Base-by-base conservation (phyloP, 2,888 invertebrate species). In the Phanerotoma sp. region DNA sequence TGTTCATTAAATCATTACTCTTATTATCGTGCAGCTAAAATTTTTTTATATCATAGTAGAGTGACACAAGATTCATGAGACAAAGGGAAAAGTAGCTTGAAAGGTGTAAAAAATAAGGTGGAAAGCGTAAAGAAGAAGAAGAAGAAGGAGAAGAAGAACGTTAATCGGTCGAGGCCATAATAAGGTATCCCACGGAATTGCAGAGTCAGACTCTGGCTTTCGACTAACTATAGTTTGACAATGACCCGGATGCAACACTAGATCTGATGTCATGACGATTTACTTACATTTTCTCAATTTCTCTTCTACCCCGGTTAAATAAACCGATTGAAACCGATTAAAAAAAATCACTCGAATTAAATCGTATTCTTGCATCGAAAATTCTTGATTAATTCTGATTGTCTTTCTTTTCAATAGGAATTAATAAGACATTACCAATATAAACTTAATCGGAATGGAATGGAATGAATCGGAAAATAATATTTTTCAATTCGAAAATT, bases 151-250 rank as follows among this genome's bases (percentile, higher is more conserved):
- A 45, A 40, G 54, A 62, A 60, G 51, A 59, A 58, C 56, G 57
- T 66, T 67, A 66, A 66, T 64, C 65, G 66, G 65, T 63, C 68
- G 65, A 68, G 69, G 71, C 61, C 63, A 61, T 62, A 64, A 62
- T 64, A 64, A 68, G 61, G 64, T 64, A 60, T 65, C 60, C 48
- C 45, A 54, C 55, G 57, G 59, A 62, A 61, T 62, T 56, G 51
- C 32, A 40, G 54, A 51, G 51, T 37, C 37, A n/a, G 45, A 42
- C 54, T 38, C 25, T 46, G 40, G 44, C 21, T 30, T 33, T 52
- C 38, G 37, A 60, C 70, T 70, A 71, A 70, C 67, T 72, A 73
- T 73, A 74, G 72, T 66, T 64, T 66, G 75, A 75, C 74, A 75
- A 74, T 75, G 74, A 75, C 73, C 75, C 67, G 71, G 67, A 73